Evolutionary conservation across 2,888 invertebrate species (phyloP), one percentile per base, ranked within the genome.

Genomic region (Sinodicranocentrus sp.): DNA sequence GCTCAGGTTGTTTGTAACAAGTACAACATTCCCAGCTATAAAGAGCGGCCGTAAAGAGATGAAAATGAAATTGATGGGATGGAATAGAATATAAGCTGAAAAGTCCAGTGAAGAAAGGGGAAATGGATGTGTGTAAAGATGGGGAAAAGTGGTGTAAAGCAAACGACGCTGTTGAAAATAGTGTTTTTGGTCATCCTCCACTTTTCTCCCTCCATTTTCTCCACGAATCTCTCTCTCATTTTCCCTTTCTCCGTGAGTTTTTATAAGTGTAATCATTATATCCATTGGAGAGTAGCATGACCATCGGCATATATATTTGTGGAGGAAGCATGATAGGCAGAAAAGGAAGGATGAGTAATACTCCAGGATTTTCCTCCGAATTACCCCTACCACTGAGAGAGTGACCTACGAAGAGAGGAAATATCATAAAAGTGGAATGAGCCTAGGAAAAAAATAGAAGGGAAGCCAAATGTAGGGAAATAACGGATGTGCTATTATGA

Each of bases 11-110:
- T n/a, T n/a, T 33, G 5, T 10, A 33, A 33, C 3, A 33, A 33
- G 33, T 33, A 33, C 33, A 33, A 33, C 33, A 33, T n/a, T n/a
- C n/a, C n/a, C n/a, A n/a, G n/a, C n/a, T n/a, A n/a, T 33, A 33
- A 33, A 33, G n/a, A n/a, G n/a, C 33, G 48, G 57, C 57, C 23
- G 57, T 57, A 57, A 57, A 57, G 43, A 43, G 10, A 57, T 57
- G 25, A 57, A 23, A 70, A 52, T 48, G 52, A 70, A 52, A 52
- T 70, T 70, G 70, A 70, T 70, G 70, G 70, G 52, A 52, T 52
- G 70, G 70, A 70, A 70, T 19, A n/a, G 26, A 52, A 48, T 59
- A 23, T 39, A 63, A 28, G 63, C 63, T 63, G 63, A 33, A 33
- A 63, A 63, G 63, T 63, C 33, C 33, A 17, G 63, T 33, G 63